phyloP scores from a whole-genome alignment of 2,888 invertebrate genomes.

The Amaurobius ferox region DNA sequence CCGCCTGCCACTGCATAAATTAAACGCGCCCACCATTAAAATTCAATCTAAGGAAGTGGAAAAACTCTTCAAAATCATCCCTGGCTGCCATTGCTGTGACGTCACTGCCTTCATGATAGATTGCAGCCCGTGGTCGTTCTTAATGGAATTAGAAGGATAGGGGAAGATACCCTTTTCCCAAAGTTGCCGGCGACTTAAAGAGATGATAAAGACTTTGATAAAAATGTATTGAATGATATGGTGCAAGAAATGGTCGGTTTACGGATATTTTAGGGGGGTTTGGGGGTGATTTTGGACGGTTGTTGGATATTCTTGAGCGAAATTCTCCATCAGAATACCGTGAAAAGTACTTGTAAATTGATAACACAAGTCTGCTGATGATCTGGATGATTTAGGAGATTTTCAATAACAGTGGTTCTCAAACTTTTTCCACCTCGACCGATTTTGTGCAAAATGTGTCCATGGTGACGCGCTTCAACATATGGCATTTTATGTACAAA shows the following conservation, averaged over 20 bases:
- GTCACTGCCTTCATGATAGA: slow-evolving; percentile 59
- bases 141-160: slow-evolving; percentile 68
- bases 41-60: slow-evolving; percentile 66
- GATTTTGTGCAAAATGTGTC: too few species aligned
- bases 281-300: background rate
- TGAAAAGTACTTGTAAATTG: too few species aligned
- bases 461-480: too few species aligned
- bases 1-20: slow-evolving; percentile 52
- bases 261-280: background rate
- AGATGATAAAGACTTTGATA: slow-evolving; percentile 14
- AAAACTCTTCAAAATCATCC: slow-evolving; percentile 61
- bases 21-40: slow-evolving; percentile 64
- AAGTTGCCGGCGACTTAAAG: background rate
- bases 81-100: slow-evolving; percentile 29
- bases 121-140: slow-evolving; percentile 53
- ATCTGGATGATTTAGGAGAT: too few species aligned
- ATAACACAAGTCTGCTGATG: too few species aligned
- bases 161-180: slow-evolving; percentile 37
- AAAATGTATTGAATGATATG: slow-evolving; percentile 5
- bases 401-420: too few species aligned
- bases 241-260: background rate
- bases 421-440: too few species aligned
- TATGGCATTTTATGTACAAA: too few species aligned
- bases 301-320: background rate
- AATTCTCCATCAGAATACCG: too few species aligned